These are phyloP conservation scores for Amblyjoppa fuscipennis DNA, from an alignment of 2,888 invertebrate species.

Conservation along the genomic window DNA sequence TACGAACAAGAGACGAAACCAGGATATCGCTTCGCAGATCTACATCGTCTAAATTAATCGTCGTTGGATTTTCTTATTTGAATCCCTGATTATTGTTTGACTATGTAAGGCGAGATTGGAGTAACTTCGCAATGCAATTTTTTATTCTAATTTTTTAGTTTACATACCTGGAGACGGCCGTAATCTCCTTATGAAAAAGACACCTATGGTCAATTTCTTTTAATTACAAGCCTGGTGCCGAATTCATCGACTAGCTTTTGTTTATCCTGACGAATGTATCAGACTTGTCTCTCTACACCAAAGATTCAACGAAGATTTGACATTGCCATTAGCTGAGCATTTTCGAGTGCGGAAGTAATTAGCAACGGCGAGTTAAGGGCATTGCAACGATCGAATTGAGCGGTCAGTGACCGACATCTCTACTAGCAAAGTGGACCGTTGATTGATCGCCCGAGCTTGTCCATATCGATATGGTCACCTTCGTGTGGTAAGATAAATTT, in stretches of 20 bases:
- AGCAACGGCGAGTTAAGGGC: too few relatives aligned
- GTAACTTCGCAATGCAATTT: background rate
- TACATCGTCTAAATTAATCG: background rate
- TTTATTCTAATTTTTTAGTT: background rate
- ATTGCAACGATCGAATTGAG: too few relatives aligned
- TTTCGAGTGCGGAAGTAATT: too few relatives aligned
- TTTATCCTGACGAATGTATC: background rate
- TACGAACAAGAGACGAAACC: slow-evolving; percentile 26
- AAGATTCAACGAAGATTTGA: background rate
- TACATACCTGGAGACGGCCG: background rate
- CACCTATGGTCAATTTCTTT: background rate
- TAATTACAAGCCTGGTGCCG: background rate
- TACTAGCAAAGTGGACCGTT: too few relatives aligned
- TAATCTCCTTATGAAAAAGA: background rate
- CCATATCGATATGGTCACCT: background rate
- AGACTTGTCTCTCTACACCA: background rate
- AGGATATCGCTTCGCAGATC: background rate
- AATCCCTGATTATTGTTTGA: background rate
- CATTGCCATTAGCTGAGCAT: too few relatives aligned
- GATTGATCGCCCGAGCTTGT: too few relatives aligned
- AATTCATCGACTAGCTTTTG: background rate
- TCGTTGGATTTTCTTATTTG: background rate
- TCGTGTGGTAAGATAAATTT: background rate
- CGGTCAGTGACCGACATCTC: too few relatives aligned
- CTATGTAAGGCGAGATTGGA: background rate